Base-by-base conservation (phyloP, 1,140 invertebrate genomes). In the Andrena cerasifolii region DNA sequence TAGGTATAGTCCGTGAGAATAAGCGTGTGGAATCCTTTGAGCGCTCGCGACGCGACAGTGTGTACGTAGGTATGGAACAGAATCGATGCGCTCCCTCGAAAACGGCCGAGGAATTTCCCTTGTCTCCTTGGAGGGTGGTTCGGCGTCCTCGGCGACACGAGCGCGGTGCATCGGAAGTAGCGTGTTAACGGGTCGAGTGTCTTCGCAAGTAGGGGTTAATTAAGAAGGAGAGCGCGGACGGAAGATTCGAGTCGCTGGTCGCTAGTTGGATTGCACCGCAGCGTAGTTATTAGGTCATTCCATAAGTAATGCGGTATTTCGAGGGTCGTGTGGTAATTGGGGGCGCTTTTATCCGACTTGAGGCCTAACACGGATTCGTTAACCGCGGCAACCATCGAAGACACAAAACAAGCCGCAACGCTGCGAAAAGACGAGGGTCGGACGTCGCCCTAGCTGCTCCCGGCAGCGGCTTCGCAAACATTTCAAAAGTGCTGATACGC, bases 151-250 rank as follows among this genome's bases (percentile, higher is more conserved):
- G 28, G 16, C 8, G 18, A 53, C 74, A 24, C 62, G 61, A 18
- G 59, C 82, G 71, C 68, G 59, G 77, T 43, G 26, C 62, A 85
- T 88, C 81, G 73, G 79, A 81, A 62, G 74, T 76, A 86, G 67
- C 82, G 79, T 85, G 82, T 86, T 75, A 86, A 54, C 80, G 76
- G 84, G 86, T 89, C 86, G 82, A 86, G 84, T 84, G 82, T 80
- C 84, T 75, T 70, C 58, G 71, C 72, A 58, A 58, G 61, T 74
- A 76, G 76, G 76, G 68, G 78, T 86, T 89, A 89, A 89, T 88
- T 89, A 87, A 77, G 77, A 76, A 10, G 67, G 49, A 45, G 78
- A 79, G 68, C 78, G 65, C 21, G 65, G 77, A 61, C 61, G 76
- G 72, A 43, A 66, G 71, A 86, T 81, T 73, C 75, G 61, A 58